Evolutionary conservation across 2,888 invertebrate genomes (phyloP), one percentile per base, ranked within the genome.

Genomic region (Pandemis heparana): DNA sequence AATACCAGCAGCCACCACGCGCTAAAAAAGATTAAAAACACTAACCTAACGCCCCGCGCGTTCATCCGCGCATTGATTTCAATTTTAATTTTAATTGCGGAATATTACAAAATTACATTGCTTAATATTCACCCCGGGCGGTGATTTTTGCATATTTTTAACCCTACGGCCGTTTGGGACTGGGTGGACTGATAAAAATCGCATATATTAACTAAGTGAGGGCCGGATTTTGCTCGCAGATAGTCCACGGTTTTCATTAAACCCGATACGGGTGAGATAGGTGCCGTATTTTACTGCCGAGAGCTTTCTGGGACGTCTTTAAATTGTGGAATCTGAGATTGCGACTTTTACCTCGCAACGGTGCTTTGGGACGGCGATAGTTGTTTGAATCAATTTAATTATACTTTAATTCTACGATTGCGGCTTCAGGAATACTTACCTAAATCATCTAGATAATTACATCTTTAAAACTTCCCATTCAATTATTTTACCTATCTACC

Each of bases 1-100:
- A n/a, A n/a, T n/a, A 56, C 56, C 56, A 56, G 56, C 56, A 56
- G 56, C 56, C 56, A 56, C 77, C 77, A 76, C 79, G 77, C 82
- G 80, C 78, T 80, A 82, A 80, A 80, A 32, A 65, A 80, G 80
- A 83, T 83, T 82, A 82, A 75, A 78, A 77, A 69, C 74, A 75
- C 75, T 67, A 76, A 75, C 76, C 73, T 43, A 59, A 70, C 68
- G 70, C 73, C 77, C 75, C 70, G 53, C 46, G 81, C 87, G 87
- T 89, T 89, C 91, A 88, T 86, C 86, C 89, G 86, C 86, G 92
- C 94, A 94, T 94, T 94, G 94, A 94, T 95, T 95, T 94, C 94
- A 95, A 95, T 95, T 95, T 94, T 90, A 94, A 95, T 94, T 93
- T 94, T 95, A 94, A 95, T 95, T 93, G 94, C 83, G 86, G 91